phyloP scores from a whole-genome alignment of 2,888 invertebrate species.

The Allacma fusca region DNA sequence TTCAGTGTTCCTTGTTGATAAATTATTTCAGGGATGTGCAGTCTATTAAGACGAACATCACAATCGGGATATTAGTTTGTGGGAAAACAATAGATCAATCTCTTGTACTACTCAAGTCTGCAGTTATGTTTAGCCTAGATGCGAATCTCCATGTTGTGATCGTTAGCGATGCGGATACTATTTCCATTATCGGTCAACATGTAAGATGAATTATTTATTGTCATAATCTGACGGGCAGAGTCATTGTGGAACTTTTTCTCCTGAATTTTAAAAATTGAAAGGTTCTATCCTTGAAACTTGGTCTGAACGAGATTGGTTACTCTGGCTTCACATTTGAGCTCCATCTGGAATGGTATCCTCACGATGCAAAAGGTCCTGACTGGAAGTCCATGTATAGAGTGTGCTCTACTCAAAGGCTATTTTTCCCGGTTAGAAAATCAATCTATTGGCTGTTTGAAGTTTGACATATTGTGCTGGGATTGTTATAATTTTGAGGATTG shows the following conservation, averaged over 20 bases:
- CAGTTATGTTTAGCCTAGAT: constrained; percentile 24
- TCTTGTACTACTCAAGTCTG: constrained; percentile 7
- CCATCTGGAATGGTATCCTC: not conserved
- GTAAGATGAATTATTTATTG: not conserved
- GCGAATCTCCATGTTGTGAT: constrained; percentile 20
- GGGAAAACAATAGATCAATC: not conserved
- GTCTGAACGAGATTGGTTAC: not conserved
- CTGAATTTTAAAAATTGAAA: not conserved
- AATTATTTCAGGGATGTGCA: too few relatives aligned
- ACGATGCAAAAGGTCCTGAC: not conserved
- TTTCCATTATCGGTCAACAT: not conserved
- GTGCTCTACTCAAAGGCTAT: not conserved
- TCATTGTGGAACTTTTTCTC: not conserved
- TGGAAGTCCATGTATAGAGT: not conserved
- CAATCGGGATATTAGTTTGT: not conserved
- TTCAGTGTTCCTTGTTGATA: too few relatives aligned
- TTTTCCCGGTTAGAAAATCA: not conserved
- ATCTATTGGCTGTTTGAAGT: not conserved
- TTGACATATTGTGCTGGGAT: too few relatives aligned
- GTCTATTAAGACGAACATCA: not conserved
- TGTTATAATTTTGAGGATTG: too few relatives aligned
- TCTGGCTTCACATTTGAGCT: not conserved
- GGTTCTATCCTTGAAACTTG: not conserved
- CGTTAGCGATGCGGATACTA: not conserved
- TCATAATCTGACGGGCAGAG: too few relatives aligned